Evolutionary conservation across 2,888 invertebrate genomes (phyloP), one percentile per base, ranked within the genome.

Genomic region (Andricus curvator): DNA sequence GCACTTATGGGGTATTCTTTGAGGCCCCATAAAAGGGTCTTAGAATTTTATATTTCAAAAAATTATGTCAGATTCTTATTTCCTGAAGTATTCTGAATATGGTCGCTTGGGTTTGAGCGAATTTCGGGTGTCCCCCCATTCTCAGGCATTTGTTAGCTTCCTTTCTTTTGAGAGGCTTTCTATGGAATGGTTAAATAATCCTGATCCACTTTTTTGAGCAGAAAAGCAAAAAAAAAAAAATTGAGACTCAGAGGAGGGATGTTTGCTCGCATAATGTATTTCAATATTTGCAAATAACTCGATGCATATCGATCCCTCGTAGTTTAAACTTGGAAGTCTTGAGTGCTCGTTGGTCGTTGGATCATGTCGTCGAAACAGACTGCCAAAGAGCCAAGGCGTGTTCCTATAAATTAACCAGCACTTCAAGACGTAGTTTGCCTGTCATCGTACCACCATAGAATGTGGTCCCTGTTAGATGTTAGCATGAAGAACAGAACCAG

Each of bases 381-480:
- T 56, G 74, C 74, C 56, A 74, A 74, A 74, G 74, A 74, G 74
- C 74, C 74, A 56, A 74, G 56, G 74, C 74, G 74, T 74, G 74
- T 74, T 60, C 56, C 74, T 33, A 74, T 74, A 74, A 74, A 74
- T 74, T 74, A 74, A 74, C n/a, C 56, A 51, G 33, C 33, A 74
- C 74, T 74, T 74, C 56, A 74, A 56, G 74, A 74, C 37, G 56
- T 74, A 74, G 74, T 74, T 74, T 74, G 74, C 74, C 74, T 74
- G 74, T 74, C 51, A 25, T 70, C 74, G 37, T 70, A 17, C 68
- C 25, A 11, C n/a, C 33, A 20, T 56, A 56, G 74, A 74, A 29
- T 56, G 56, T 33, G 56, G 56, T 60, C 74, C 37, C 37, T 56
- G 33, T 33, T 74, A 29, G 56, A 74, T 60, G 56, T 74, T 56